Base-by-base conservation (phyloP, 1,140 invertebrate genomes). In the Rhizoglyphus robini region DNA sequence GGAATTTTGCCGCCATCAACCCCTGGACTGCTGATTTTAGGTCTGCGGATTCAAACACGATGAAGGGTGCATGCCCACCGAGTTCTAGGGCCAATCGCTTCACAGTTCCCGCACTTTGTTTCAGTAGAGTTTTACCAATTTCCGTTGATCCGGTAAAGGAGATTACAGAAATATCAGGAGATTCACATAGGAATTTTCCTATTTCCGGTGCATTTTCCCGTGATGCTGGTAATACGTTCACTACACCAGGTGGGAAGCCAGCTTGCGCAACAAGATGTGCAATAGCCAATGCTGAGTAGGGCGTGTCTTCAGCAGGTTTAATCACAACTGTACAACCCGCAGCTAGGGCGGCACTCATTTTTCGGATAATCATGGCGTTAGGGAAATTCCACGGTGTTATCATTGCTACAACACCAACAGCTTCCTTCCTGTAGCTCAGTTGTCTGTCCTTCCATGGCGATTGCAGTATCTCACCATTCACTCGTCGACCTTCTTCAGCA, bases 301-400 rank as follows among this genome's bases (percentile, higher is more conserved):
- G n/a, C n/a, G n/a, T n/a, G n/a, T n/a, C n/a, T n/a, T n/a, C n/a
- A n/a, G n/a, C n/a, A n/a, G n/a, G n/a, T n/a, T n/a, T n/a, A n/a
- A n/a, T n/a, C n/a, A n/a, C n/a, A n/a, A n/a, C n/a, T n/a, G n/a
- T n/a, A n/a, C n/a, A n/a, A n/a, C n/a, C n/a, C n/a, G n/a, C n/a
- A n/a, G 94, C 92, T 62, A 99, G 74, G 32, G 95, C 90, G 23
- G 96, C 91, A 32, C 83, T 88, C 54, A 76, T 89, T 79, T 99
- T 99, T 57, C 96, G 79, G 0, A 93, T 92, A 36, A 99, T 92
- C 96, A 99, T 99, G 0, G 95, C 95, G 76, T 86, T 84, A 1
- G 96, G 96, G 77, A 99, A 99, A 75, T 99, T 99, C 96, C 96
- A 99, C 72, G 96, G 96, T 23, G 95, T 98, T 27, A 99, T 96